Evolutionary conservation across 2,888 invertebrate species (phyloP), one percentile per base, ranked within the genome.

Genomic region (Sarcophaga caerulescens): DNA sequence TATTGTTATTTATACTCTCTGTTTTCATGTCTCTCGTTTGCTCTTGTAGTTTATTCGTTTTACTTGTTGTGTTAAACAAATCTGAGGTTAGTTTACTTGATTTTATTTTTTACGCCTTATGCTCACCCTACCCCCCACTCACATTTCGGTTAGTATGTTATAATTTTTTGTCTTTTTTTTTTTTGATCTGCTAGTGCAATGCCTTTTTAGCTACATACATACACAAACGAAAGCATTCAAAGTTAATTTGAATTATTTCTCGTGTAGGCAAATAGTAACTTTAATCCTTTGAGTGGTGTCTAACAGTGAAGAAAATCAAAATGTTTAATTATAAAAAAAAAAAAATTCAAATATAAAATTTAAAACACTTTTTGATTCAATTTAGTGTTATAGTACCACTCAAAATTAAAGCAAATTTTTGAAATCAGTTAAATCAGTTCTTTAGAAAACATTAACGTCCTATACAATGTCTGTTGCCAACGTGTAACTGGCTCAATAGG

Each of bases 131-230:
- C 47, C 47, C 65, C 60, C 70, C 23, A 69, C 52, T 52, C 47
- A 19, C 25, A 8, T 65, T 19, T 4, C 73, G 14, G 0, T 44
- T 45, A 45, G 59, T 79, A 14, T 69, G 23, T 74, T 75, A 60
- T 65, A 59, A 23, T 23, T 21, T 63, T 14, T 19, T 17, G 57
- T 52, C 8, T 65, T 62, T 21, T 59, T 71, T 10, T 45, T 71
- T 85, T 52, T 85, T 83, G 62, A 77, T 65, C 71, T 68, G 80
- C 17, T 76, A 83, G 85, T 85, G 79, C 82, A 85, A 85, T 85
- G 82, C 85, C 85, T 85, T 85, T 80, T 76, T 71, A 76, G 82
- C 79, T 73, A n/a, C n/a, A n/a, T 79, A 79, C 68, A 76, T 8
- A 52, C 25, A 74, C 12, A 60, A 17, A 60, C 57, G 45, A 5